Evolutionary conservation across 2,113 vertebrate species (phyloP).

Genomic region (Pluvianellus socialis): DNA sequence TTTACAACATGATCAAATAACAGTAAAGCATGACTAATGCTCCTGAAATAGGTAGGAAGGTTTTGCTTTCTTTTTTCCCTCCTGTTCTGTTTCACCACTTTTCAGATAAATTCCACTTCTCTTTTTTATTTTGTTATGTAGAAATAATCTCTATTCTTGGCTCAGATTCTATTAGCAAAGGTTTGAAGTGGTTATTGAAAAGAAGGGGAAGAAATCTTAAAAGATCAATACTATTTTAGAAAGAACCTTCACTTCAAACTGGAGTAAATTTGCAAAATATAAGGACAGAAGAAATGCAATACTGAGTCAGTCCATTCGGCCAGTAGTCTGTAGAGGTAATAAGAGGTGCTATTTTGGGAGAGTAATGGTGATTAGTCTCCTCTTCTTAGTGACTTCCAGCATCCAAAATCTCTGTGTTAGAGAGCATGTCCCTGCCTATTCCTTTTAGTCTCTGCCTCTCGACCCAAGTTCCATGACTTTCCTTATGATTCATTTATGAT

Average conservation of each 20-base stretch:
- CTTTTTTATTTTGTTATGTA: not conserved
- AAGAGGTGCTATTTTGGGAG: not conserved
- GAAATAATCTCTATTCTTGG: not conserved
- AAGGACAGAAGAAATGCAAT: not conserved
- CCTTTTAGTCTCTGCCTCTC: not conserved
- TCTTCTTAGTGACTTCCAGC: not conserved
- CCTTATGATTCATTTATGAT: not conserved
- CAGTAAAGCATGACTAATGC: not conserved
- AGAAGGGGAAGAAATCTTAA: not conserved
- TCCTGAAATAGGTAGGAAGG: not conserved
- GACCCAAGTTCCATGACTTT: not conserved
- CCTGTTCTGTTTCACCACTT: not conserved
- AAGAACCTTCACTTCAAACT: not conserved
- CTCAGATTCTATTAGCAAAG: not conserved
- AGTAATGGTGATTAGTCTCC: not conserved
- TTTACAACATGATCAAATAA: not conserved
- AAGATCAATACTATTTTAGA: not conserved
- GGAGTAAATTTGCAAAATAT: not conserved
- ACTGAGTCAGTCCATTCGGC: not conserved
- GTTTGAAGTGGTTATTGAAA: not conserved
- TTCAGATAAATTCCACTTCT: not conserved
- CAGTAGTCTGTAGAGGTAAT: not conserved
- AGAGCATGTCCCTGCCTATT: not conserved
- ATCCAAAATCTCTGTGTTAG: not conserved
- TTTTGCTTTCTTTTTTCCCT: not conserved